A percentile compares a stretch with the other conserved stretches of the same genome.
These are phyloP conservation scores for Papilio demoleus DNA, from an alignment of 2,888 invertebrate species.

Conservation along the genomic window DNA sequence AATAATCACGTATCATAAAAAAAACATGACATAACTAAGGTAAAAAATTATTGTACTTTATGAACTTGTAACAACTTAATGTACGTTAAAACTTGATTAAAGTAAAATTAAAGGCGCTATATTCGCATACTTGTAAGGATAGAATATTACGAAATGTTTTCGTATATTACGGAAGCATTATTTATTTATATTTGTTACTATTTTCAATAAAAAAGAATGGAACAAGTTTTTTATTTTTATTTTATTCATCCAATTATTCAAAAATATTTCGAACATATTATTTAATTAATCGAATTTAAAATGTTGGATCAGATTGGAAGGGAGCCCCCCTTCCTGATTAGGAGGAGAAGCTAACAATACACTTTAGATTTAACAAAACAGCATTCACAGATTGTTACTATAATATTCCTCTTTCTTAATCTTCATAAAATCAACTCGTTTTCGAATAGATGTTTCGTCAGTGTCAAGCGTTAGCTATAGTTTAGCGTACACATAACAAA, in stretches of 20 bases:
- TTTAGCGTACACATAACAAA: not conserved
- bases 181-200: constrained; percentile 71
- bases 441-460: not conserved
- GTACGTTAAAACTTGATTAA: constrained; percentile 26
- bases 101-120: constrained; percentile 34
- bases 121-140: constrained; percentile 39
- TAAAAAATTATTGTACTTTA: constrained; percentile 47
- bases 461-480: not conserved
- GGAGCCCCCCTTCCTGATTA: not conserved
- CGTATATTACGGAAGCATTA: constrained; percentile 78
- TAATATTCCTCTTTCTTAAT: no score
- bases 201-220: constrained; percentile 64
- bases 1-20: constrained; percentile 24
- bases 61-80: constrained; percentile 28
- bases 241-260: constrained; percentile 40
- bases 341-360: no score
- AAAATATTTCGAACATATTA: not conserved
- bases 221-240: constrained; percentile 45
- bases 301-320: not conserved
- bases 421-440: not conserved
- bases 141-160: constrained; percentile 48
- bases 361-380: no score
- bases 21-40: constrained; percentile 70
- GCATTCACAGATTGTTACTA: no score
- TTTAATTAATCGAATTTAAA: not conserved